Conservation (phyloP, 2,888 invertebrate species). For the Papilio elwesi region DNA sequence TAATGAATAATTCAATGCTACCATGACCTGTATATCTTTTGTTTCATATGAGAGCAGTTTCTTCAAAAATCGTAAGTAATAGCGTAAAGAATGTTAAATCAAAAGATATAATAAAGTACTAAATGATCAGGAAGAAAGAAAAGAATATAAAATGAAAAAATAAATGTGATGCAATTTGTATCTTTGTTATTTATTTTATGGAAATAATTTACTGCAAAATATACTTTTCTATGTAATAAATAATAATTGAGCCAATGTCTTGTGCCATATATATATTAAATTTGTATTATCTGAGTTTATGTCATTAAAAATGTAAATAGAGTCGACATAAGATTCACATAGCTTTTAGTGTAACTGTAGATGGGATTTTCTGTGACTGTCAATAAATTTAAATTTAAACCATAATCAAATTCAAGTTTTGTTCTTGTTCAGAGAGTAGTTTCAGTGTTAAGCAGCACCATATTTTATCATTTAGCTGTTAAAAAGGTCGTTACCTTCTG, state of each 20-base stretch:
- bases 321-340: too few species aligned
- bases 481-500: too few species aligned
- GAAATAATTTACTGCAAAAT: neutral
- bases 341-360: too few species aligned
- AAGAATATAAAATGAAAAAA: neutral
- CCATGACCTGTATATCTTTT: constrained; percentile 34
- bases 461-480: too few species aligned
- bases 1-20: neutral
- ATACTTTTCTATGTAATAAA: neutral
- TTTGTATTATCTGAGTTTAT: constrained; percentile 41
- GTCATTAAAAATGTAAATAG: constrained; percentile 32
- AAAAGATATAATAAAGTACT: neutral
- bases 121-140: neutral
- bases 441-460: too few species aligned
- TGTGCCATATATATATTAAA: constrained; percentile 52
- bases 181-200: neutral
- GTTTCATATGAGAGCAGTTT: constrained; percentile 39
- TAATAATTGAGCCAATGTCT: constrained; percentile 47
- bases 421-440: too few species aligned
- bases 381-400: too few species aligned
- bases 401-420: too few species aligned
- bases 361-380: too few species aligned
- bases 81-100: constrained; percentile 15
- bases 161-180: neutral
- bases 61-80: constrained; percentile 39